Evolutionary conservation across 2,113 vertebrate species (phyloP).

Genomic region (Labeo catla): DNA sequence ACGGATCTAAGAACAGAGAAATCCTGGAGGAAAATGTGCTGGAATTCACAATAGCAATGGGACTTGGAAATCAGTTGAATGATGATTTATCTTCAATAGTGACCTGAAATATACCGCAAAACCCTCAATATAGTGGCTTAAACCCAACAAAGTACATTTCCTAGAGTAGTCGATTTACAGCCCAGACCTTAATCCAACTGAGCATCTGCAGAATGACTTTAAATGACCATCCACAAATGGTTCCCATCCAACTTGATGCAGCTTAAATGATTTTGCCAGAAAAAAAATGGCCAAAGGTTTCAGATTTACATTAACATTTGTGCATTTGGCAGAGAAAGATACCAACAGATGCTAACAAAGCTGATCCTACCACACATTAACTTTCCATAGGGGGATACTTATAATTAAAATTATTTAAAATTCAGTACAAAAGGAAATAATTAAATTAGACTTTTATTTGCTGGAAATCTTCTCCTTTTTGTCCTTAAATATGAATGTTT

Average conservation of each 20-base stretch:
- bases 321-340: background rate
- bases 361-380: background rate
- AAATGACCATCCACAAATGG: background rate
- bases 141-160: conserved; percentile 10
- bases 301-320: background rate
- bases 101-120: background rate
- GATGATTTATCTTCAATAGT: conserved; percentile 7
- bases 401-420: background rate
- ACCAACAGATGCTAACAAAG: background rate
- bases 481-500: background rate
- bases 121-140: background rate
- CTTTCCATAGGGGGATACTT: background rate
- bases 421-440: background rate
- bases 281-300: background rate
- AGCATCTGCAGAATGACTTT: background rate
- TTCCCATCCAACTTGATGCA: conserved; percentile 4
- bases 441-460: background rate
- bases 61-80: background rate
- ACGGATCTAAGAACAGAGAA: background rate
- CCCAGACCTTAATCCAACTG: background rate
- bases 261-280: background rate
- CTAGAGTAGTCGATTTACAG: background rate
- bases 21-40: background rate
- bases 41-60: background rate
- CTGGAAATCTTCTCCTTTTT: no score